Percentiles rank a stretch among this genome's conserved stretches.
Evolutionary conservation across 2,797 vertebrate species (phyloP).

Genomic region (Chaunax sp.): DNA sequence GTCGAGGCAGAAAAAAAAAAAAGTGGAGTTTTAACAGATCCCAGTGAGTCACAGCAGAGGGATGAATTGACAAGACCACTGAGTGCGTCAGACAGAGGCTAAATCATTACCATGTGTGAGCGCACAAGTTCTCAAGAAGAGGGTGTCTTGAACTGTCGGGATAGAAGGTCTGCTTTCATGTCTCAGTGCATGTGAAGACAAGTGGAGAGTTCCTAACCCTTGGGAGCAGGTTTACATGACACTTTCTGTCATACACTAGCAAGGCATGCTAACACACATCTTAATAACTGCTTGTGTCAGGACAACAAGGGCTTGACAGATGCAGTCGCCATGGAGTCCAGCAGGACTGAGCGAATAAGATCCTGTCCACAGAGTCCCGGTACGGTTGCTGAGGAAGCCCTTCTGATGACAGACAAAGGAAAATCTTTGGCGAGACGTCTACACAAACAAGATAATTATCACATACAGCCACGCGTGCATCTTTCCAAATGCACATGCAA

Average conservation of each 20-base stretch:
- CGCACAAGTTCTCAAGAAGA: slow-evolving; percentile 11
- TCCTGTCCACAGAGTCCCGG: slow-evolving; percentile 49
- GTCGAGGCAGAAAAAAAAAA: slow-evolving; percentile 9
- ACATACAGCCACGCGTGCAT: slow-evolving; percentile 54
- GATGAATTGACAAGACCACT: slow-evolving; percentile 25
- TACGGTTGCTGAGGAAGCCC: slow-evolving; percentile 60
- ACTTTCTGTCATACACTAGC: slow-evolving; percentile 21
- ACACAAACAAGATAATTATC: slow-evolving; percentile 80
- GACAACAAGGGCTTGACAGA: slow-evolving; percentile 22
- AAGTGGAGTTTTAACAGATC: slow-evolving; percentile 47
- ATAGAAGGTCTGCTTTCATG: slow-evolving; percentile 39
- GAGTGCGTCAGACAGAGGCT: slow-evolving; percentile 39
- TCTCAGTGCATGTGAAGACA: slow-evolving; percentile 32
- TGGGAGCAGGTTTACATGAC: slow-evolving; percentile 33
- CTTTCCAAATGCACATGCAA: slow-evolving; percentile 29
- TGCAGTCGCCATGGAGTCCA: slow-evolving; percentile 21
- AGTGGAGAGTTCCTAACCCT: slow-evolving; percentile 11
- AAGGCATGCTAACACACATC: slow-evolving; percentile 36
- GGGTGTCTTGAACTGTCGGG: neutral
- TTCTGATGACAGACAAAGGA: slow-evolving; percentile 68
- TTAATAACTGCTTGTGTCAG: slow-evolving; percentile 48
- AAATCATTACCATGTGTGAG: slow-evolving; percentile 64
- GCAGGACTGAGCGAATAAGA: slow-evolving; percentile 21
- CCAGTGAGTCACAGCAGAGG: slow-evolving; percentile 33
- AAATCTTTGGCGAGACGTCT: slow-evolving; percentile 68